These are phyloP conservation scores for Platalea minor DNA, from an alignment of 2,797 vertebrate species.

Conservation along the genomic window DNA sequence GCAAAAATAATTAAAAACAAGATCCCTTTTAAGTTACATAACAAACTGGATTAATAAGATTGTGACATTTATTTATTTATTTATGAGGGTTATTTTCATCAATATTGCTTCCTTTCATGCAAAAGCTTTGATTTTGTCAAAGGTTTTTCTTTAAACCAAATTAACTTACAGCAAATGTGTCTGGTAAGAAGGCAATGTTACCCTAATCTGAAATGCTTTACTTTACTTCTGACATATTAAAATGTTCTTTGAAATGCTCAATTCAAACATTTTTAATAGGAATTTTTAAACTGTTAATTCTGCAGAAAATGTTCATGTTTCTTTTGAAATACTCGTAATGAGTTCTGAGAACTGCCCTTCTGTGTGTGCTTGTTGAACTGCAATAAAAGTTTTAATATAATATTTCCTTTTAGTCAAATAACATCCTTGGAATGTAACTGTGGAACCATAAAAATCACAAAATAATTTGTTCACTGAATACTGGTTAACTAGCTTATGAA, in stretches of 20 bases:
- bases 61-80: neutral
- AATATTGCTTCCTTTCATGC: neutral
- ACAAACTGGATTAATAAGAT: neutral
- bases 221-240: neutral
- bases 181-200: neutral
- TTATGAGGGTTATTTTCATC: neutral
- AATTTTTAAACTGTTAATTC: neutral
- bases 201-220: neutral
- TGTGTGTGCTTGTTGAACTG: neutral
- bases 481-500: neutral
- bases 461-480: neutral
- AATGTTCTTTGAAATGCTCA: constrained; percentile 8
- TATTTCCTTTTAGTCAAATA: neutral
- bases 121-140: constrained; percentile 29
- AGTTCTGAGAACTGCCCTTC: neutral
- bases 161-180: neutral
- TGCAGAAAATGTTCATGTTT: neutral
- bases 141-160: neutral
- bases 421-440: neutral
- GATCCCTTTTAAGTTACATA: neutral
- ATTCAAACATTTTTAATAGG: neutral
- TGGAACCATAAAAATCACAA: neutral
- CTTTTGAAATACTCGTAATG: neutral
- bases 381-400: neutral
- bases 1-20: neutral